These are phyloP conservation scores for Drosophila infuscata DNA, from an alignment of 2,888 invertebrate species.

Conservation along the genomic window DNA sequence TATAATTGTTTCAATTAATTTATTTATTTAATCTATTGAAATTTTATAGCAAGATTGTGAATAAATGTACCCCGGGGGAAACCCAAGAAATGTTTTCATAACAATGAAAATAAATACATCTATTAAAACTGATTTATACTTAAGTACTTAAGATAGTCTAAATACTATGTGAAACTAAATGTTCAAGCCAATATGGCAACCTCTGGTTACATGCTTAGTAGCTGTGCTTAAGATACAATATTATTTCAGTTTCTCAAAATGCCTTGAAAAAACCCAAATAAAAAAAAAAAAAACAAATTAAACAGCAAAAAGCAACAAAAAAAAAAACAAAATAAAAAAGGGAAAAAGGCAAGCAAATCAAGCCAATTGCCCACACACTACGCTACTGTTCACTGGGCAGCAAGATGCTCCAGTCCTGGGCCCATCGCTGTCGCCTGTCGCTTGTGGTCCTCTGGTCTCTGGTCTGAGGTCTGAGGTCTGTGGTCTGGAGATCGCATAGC, in stretches of 20 bases:
- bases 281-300: constrained; percentile 5
- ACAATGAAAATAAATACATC: neutral
- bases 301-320: constrained; percentile 14
- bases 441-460: constrained; percentile 4
- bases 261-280: constrained; percentile 11
- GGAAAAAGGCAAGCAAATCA: constrained; percentile 50
- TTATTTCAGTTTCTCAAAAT: constrained; percentile 21
- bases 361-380: constrained; percentile 76
- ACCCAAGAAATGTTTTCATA: neutral
- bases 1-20: neutral
- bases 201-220: neutral
- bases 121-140: neutral
- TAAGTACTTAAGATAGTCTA: neutral
- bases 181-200: neutral
- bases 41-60: neutral
- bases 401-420: constrained; percentile 30
- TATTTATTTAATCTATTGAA: neutral
- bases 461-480: constrained; percentile 5
- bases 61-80: too few relatives aligned
- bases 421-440: constrained; percentile 15
- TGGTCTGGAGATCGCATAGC: constrained; percentile 64
- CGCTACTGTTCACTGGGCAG: constrained; percentile 56
- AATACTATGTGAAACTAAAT: neutral
- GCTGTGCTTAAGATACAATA: constrained; percentile 1
- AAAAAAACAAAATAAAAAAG: constrained; percentile 5